phyloP scores from a whole-genome alignment of 2,113 vertebrate species.

The Syrmaticus mikado region DNA sequence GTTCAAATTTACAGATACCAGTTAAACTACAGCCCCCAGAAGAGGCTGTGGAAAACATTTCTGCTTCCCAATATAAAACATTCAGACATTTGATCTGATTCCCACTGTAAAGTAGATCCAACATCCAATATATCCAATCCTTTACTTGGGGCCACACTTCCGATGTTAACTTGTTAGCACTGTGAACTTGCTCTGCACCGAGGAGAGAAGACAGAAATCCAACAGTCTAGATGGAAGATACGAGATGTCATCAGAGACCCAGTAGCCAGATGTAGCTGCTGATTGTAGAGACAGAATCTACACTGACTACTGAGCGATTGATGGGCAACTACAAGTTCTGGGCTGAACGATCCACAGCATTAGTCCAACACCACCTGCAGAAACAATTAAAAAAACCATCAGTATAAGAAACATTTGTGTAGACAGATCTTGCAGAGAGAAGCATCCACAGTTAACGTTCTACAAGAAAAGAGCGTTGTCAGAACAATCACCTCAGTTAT shows the following conservation, averaged over 20 bases:
- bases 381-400: constrained; percentile 63
- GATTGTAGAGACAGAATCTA: constrained; percentile 97
- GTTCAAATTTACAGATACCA: not conserved
- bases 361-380: constrained; percentile 57
- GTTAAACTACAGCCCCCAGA: not conserved
- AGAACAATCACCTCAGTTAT: not conserved
- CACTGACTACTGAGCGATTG: constrained; percentile 99
- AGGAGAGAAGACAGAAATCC: constrained; percentile 74
- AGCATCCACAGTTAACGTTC: not conserved
- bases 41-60: not conserved
- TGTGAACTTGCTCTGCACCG: constrained; percentile 42
- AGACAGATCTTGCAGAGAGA: not conserved
- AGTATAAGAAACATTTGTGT: not conserved
- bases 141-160: constrained; percentile 22
- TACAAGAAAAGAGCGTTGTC: not conserved
- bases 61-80: not conserved
- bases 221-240: constrained; percentile 71
- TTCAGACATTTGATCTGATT: constrained; percentile 11
- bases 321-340: constrained; percentile 71
- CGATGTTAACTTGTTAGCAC: not conserved
- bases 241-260: constrained; percentile 94
- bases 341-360: constrained; percentile 4
- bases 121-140: constrained; percentile 1
- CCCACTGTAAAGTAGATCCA: not conserved
- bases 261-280: constrained; percentile 99